Conservation (phyloP, 2,797 vertebrate genomes). For the Spea hammondii region DNA sequence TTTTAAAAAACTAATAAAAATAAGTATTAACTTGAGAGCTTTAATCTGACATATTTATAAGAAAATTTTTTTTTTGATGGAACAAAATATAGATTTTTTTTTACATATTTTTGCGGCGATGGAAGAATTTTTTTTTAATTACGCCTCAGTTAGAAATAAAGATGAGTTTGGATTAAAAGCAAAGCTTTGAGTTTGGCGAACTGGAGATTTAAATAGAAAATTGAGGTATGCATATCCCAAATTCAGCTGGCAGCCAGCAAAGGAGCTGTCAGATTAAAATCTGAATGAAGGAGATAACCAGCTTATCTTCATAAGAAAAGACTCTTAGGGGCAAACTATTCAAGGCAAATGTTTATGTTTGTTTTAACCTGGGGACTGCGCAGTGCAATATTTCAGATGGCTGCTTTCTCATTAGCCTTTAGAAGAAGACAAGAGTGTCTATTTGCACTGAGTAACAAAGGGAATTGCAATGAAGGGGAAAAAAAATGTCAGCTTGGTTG, state of each 20-base stretch:
- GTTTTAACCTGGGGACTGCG: conserved; percentile 83
- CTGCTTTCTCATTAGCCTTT: conserved; percentile 52
- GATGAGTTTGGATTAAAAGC: conserved; percentile 30
- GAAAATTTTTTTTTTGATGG: too few relatives aligned
- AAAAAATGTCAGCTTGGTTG: conserved; percentile 51
- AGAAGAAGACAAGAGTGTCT: conserved; percentile 42
- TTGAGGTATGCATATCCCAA: conserved; percentile 70
- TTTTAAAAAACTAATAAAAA: too few relatives aligned
- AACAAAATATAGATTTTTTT: background rate
- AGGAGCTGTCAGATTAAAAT: conserved; percentile 94
- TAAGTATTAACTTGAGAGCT: too few relatives aligned
- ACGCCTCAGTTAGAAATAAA: conserved; percentile 37
- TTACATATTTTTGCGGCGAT: background rate
- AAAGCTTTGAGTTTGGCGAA: conserved; percentile 52
- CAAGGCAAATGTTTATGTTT: conserved; percentile 79
- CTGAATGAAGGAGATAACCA: conserved; percentile 91
- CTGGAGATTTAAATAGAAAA: conserved; percentile 65
- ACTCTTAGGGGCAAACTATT: conserved; percentile 67
- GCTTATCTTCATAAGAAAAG: conserved; percentile 86
- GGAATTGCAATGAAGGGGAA: conserved; percentile 46
- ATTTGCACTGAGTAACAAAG: conserved; percentile 62
- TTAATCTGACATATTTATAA: too few relatives aligned
- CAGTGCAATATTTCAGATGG: conserved; percentile 64
- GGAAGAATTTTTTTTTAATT: background rate
- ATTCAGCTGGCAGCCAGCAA: conserved; percentile 88